These are phyloP conservation scores for Drepana arcuata DNA, from an alignment of 1,140 invertebrate genomes.

Conservation along the genomic window DNA sequence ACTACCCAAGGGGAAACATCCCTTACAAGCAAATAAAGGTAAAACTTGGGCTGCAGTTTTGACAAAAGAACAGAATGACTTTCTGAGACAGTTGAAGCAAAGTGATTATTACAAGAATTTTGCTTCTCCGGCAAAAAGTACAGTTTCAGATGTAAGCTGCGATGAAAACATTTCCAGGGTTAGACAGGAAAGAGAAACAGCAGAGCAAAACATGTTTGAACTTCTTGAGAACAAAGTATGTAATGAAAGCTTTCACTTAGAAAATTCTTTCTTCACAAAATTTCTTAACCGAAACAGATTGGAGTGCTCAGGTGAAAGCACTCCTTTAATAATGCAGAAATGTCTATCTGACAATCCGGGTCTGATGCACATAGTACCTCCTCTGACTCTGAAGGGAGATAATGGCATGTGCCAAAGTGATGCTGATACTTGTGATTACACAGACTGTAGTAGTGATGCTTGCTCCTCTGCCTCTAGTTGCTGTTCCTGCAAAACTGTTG, in stretches of 20 bases:
- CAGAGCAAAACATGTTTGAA: constrained; percentile 80
- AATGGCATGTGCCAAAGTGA: constrained; percentile 34
- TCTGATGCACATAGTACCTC: constrained; percentile 36
- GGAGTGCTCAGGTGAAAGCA: constrained; percentile 60
- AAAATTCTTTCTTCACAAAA: constrained; percentile 75
- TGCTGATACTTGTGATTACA: constrained; percentile 47
- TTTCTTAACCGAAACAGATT: constrained; percentile 62
- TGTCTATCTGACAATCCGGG: constrained; percentile 48
- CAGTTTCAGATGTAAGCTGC: constrained; percentile 46
- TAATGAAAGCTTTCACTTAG: constrained; percentile 80
- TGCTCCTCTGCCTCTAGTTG: constrained; percentile 40
- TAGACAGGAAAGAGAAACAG: constrained; percentile 66
- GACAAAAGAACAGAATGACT: constrained; percentile 61
- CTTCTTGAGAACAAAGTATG: constrained; percentile 78
- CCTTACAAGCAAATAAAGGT: constrained; percentile 22
- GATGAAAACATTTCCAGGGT: constrained; percentile 53
- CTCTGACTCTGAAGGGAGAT: constrained; percentile 16
- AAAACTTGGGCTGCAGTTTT: constrained; percentile 58
- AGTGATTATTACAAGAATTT: constrained; percentile 58
- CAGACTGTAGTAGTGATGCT: constrained; percentile 42
- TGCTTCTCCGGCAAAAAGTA: constrained; percentile 39
- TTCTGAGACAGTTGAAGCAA: constrained; percentile 53
- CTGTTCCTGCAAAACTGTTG: constrained; percentile 48
- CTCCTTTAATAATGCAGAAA: constrained; percentile 49
- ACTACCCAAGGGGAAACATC: constrained; percentile 23